Conservation (phyloP, 2,888 invertebrate species). For the Chymomyza procnemis region DNA sequence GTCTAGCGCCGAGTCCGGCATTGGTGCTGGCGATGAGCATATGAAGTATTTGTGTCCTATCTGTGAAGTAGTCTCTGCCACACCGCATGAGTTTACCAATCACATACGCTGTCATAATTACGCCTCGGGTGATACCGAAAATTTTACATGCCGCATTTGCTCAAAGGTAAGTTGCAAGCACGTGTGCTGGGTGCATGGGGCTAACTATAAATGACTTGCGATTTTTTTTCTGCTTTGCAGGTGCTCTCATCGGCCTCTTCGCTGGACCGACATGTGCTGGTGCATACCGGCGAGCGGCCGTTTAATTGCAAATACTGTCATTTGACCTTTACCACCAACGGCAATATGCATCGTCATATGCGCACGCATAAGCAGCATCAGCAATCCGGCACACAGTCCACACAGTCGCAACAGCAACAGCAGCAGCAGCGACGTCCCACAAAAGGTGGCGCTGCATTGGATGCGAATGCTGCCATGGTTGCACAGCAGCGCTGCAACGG, state of each 20-base stretch:
- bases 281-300: conserved; percentile 89
- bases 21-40: conserved; percentile 75
- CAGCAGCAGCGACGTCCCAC: conserved; percentile 63
- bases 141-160: conserved; percentile 79
- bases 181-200: too few species aligned
- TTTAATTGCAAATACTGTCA: conserved; percentile 89
- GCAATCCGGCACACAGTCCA: conserved; percentile 44
- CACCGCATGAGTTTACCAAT: conserved; percentile 84
- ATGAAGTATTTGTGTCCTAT: conserved; percentile 83
- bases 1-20: conserved; percentile 63
- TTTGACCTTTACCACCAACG: conserved; percentile 90
- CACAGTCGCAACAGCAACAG: conserved; percentile 64
- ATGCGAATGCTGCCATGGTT: not conserved
- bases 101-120: conserved; percentile 85
- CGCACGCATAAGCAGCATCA: conserved; percentile 83
- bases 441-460: conserved; percentile 33
- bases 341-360: conserved; percentile 91
- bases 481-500: conserved; percentile 52
- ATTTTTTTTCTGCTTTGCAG: conserved; percentile 73
- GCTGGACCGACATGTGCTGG: conserved; percentile 87
- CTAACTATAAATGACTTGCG: not conserved
- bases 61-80: conserved; percentile 82
- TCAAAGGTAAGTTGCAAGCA: conserved; percentile 74
- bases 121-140: conserved; percentile 79
- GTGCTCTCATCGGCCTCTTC: conserved; percentile 88